Percentiles rank a stretch among this genome's conserved stretches.
phyloP scores from a whole-genome alignment of 2,888 invertebrate genomes.

The Scrobipalpa atriplicella region DNA sequence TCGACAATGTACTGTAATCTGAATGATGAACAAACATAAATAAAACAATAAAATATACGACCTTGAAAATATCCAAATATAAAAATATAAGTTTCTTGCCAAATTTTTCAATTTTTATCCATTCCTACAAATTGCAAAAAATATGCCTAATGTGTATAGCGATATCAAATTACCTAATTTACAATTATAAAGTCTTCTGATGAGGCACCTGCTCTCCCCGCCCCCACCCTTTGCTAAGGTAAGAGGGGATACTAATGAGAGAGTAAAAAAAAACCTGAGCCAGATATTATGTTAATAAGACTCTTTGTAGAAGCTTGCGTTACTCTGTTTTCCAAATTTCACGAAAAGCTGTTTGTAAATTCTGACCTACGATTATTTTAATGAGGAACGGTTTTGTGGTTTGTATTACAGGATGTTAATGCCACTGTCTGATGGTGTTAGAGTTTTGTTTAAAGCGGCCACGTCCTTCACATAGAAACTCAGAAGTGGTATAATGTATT shows the following conservation, averaged over 20 bases:
- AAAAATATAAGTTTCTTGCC: too few species aligned
- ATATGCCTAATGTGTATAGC: not conserved
- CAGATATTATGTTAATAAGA: constrained; percentile 4
- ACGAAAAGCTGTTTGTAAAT: not conserved
- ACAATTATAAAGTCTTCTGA: not conserved
- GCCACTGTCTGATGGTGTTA: too few species aligned
- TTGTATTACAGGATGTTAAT: too few species aligned
- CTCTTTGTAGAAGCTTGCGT: not conserved
- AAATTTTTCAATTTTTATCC: too few species aligned
- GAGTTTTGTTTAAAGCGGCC: too few species aligned
- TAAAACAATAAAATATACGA: too few species aligned
- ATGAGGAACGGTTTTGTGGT: not conserved
- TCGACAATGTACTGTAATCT: too few species aligned
- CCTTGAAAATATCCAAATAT: too few species aligned
- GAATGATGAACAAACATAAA: too few species aligned
- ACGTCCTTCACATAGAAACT: too few species aligned
- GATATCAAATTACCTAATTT: constrained; percentile 9
- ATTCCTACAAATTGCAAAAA: not conserved
- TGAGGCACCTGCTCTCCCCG: not conserved
- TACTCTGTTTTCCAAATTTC: not conserved
- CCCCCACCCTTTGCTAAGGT: not conserved
- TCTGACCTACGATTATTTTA: not conserved
- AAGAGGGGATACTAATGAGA: not conserved
- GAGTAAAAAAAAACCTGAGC: constrained; percentile 2
- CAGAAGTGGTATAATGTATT: too few species aligned